Base-by-base conservation (phyloP, 2,113 vertebrate species). In the Dipodomys spectabilis region DNA sequence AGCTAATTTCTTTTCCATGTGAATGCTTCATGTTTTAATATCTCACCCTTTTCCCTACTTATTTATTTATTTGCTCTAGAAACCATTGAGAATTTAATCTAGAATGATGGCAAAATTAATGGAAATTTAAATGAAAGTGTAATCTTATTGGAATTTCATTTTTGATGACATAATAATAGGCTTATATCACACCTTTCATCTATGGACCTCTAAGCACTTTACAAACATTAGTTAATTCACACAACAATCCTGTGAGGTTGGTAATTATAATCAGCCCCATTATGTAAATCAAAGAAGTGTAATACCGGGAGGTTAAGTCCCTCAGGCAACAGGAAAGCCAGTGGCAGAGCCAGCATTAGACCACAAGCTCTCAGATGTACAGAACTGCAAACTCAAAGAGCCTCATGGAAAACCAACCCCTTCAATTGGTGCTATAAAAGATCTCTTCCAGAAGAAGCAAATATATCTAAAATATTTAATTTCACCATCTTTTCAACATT, bases 131-230 rank as follows among this genome's bases (percentile, higher is more conserved):
- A 96, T 97, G 95, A 92, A 97, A 97, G 86, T 92, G 62, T 84
- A 94, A 95, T 97, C 95, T 94, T 97, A 86, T 64, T 96, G 94
- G 94, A 86, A 96, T 96, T 97, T 96, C 93, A 53, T 86, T 93
- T 97, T 94, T 96, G 97, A 97, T 97, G 97, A 96, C 94, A 97
- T 97, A 97, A 97, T 97, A 96, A 96, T 96, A 96, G 97, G 96
- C 97, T 97, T 97, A 96, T 94, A 87, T 69, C 86, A 79, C 97
- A 96, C 97, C 96, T 97, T 97, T 97, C 97, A 95, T 97, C 97
- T 95, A 68, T 96, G 96, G 97, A 95, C 97, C 96, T 96, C 96
- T 92, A 91, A 96, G 96, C 93, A 97, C 96, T 97, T 97, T 96
- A 97, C 93, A 96, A 96, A 93, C 96, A 96, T 97, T 95, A 97